These are phyloP conservation scores for Eupithecia exiguata DNA, from an alignment of 2,888 invertebrate species.

Conservation along the genomic window DNA sequence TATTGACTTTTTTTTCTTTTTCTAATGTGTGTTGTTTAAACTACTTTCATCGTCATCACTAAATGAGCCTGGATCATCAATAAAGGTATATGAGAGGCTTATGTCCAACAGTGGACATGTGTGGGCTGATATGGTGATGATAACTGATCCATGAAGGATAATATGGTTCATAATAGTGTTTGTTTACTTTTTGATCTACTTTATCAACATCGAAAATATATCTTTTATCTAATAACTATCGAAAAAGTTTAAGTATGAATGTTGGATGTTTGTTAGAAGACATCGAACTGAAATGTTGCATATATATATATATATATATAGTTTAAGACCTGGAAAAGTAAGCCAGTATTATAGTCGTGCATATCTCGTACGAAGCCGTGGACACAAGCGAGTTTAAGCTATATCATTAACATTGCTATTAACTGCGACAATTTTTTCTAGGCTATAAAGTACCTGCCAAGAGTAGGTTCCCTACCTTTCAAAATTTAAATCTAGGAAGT, in stretches of 20 bases:
- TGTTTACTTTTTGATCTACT: neutral
- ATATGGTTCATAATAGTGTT: neutral
- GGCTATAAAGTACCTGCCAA: too few species aligned
- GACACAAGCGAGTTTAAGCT: too few species aligned
- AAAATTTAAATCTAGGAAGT: too few species aligned
- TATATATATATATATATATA: neutral
- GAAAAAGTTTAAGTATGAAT: neutral
- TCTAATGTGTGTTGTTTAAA: neutral
- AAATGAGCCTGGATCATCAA: neutral
- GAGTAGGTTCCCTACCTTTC: too few species aligned
- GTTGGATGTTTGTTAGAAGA: neutral
- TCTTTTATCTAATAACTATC: neutral
- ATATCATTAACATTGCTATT: too few species aligned
- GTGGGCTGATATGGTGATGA: too few species aligned
- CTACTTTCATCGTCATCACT: neutral
- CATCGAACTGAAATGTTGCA: neutral
- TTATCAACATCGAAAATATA: neutral
- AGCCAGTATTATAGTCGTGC: too few species aligned
- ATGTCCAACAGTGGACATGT: too few species aligned
- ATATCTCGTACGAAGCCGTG: too few species aligned
- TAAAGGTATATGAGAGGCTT: neutral
- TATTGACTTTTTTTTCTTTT: conserved; percentile 21
- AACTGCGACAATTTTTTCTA: too few species aligned
- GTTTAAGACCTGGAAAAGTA: neutral
- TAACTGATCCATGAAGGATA: neutral